Base-by-base conservation (phyloP, 2,888 invertebrate genomes). In the Epistrophe grossulariae region DNA sequence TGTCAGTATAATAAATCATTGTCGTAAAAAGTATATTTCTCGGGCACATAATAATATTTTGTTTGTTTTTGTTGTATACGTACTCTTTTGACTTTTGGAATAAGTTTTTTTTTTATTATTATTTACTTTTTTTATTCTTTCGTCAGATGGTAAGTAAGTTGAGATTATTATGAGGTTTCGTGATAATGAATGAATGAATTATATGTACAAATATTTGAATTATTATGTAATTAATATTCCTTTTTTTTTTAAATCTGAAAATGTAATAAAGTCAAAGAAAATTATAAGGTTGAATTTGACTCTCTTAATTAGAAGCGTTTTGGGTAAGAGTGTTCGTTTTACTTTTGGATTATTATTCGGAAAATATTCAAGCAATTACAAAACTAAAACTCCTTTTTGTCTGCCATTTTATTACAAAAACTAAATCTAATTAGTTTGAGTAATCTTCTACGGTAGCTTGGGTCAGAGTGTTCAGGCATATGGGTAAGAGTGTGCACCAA, bases 1-100 rank as follows among this genome's bases (percentile, higher is more conserved):
- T 83, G 79, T 79, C 50, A 19, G 83, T 87, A 24, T 24, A 79
- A 87, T 87, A 87, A 87, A 87, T 87, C 83, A 87, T 62, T 79
- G 79, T 82, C 82, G 43, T 83, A 79, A 62, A 62, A 81, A 83
- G 68, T 78, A 82, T 82, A 82, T 79, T 48, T 79, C 40, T 66
- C 55, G 28, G 6, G n/a, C 35, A 68, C 35, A 68, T 68, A 68
- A 50, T 50, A 68, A 50, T 50, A 68, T 50, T 38, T 40, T 68
- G 1, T 10, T 68, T 50, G 1, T 45, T 45, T 45, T 43, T 45
- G 1, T 45, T 52, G 48, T 50, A 13, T 68, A 17, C 50, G 50
- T 50, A 45, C 45, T 50, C n/a, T 68, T 19, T 48, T 35, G 48
- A 50, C 15, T 70, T 55, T 11, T 35, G 9, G 3, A 40, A 1